A percentile compares a stretch with the other conserved stretches of the same genome.
These are phyloP conservation scores for Amphiprion ocellaris DNA, from an alignment of 2,113 vertebrate species.

Conservation along the genomic window DNA sequence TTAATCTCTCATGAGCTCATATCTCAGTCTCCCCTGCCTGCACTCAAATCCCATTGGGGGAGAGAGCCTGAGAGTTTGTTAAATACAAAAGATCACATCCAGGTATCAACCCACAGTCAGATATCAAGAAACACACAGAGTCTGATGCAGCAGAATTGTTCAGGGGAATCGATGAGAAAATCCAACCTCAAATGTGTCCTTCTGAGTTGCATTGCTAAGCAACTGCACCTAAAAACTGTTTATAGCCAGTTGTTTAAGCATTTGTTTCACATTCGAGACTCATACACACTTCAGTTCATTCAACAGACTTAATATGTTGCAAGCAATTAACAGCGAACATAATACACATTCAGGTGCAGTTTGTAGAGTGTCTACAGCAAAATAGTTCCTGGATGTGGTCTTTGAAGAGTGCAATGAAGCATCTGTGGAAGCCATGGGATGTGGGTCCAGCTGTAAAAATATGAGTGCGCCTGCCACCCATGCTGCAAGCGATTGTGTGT, in stretches of 20 bases:
- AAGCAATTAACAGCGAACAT: constrained; percentile 17
- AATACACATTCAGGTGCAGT: constrained; percentile 19
- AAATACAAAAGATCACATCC: constrained; percentile 47
- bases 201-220: constrained; percentile 30
- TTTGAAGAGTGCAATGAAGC: constrained; percentile 61
- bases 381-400: constrained; percentile 44
- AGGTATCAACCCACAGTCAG: constrained; percentile 39
- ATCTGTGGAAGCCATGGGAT: constrained; percentile 59
- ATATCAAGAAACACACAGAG: constrained; percentile 14
- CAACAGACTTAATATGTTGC: constrained; percentile 8
- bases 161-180: constrained; percentile 43
- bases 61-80: constrained; percentile 58
- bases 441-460: constrained; percentile 84
- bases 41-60: constrained; percentile 53
- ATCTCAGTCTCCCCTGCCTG: constrained; percentile 66
- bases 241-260: constrained; percentile 5
- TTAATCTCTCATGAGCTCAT: constrained; percentile 85
- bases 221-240: constrained; percentile 36
- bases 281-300: constrained; percentile 5
- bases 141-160: constrained; percentile 51
- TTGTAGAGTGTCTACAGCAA: constrained; percentile 13
- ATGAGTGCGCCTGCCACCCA: constrained; percentile 76
- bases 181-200: constrained; percentile 35
- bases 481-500: constrained; percentile 70
- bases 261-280: constrained; percentile 16